These are phyloP conservation scores for Latrodectus hesperus DNA, from an alignment of 2,888 invertebrate species.

Conservation along the genomic window DNA sequence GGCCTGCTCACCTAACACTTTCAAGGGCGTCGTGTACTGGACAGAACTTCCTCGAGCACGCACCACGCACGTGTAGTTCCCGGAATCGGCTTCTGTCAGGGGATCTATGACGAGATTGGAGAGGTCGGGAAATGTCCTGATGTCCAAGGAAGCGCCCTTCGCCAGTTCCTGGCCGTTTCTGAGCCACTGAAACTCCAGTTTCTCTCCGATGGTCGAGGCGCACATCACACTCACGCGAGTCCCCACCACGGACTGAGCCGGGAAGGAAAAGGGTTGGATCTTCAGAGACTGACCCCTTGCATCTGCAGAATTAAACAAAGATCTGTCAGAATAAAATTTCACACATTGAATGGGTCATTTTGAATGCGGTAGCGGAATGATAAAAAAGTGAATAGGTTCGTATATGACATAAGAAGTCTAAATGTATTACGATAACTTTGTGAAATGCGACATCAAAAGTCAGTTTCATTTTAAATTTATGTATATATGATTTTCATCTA, in stretches of 20 bases:
- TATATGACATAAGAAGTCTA: no score
- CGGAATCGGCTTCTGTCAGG: conserved; percentile 44
- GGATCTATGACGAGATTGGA: conserved; percentile 47
- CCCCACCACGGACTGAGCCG: conserved; percentile 31
- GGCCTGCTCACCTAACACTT: conserved; percentile 49
- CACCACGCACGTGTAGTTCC: conserved; percentile 64
- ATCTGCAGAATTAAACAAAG: no score
- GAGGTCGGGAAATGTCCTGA: conserved; percentile 15
- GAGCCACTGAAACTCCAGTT: conserved; percentile 64
- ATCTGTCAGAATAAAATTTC: no score
- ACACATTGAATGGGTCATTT: background rate
- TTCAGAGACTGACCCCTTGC: background rate
- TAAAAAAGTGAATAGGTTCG: no score
- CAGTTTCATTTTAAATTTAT: no score
- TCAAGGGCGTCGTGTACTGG: conserved; percentile 32
- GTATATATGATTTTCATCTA: no score
- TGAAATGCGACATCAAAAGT: no score
- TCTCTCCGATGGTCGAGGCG: conserved; percentile 38
- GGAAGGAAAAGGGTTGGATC: conserved; percentile 62
- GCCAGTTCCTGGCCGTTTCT: conserved; percentile 36
- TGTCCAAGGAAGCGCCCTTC: conserved; percentile 25
- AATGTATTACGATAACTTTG: no score
- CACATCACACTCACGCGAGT: conserved; percentile 50
- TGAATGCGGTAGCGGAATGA: no score
- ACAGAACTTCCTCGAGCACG: conserved; percentile 34